Evolutionary conservation across 2,113 vertebrate genomes (phyloP), one percentile per base, ranked within the genome.

Genomic region (Gymnorhina tibicen): DNA sequence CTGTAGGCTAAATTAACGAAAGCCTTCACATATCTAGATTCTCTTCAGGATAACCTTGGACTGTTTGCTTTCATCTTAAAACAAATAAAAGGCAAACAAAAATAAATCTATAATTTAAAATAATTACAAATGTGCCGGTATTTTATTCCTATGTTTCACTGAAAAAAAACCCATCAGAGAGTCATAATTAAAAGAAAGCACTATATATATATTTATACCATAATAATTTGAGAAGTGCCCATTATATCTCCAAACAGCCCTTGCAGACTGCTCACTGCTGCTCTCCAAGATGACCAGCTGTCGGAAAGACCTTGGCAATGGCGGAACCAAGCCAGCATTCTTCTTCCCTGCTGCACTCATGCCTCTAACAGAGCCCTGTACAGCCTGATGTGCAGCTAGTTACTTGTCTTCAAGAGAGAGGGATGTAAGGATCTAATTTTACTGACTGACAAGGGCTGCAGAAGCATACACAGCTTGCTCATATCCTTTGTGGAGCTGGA

Each of bases 391-490:
- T 94, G 86, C 53, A 96, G 91, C 79, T 96, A 16, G 91, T 90
- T 96, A 91, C 47, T 69, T 56, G 55, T 82, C 87, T 96, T 94
- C 82, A 77, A 93, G 94, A 64, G 76, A 81, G 50, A 55, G 64
- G 80, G 67, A 95, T 93, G 91, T 89, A 97, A 97, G 97, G 95
- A 93, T 97, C 96, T 95, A 95, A 97, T 98, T 98, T 97, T 96
- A 70, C 84, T 96, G 94, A 93, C 85, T 97, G 97, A 95, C 97
- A 95, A 11, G 74, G 82, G 30, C 47, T 91, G 93, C 87, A 96
- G 94, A 95, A 96, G 93, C 92, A 50, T 53, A 82, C 93, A 73
- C 94, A 97, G 96, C 63, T 97, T 94, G 87, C 94, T 97, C 92
- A 93, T 88, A 96, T 97, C 94, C 93, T 97, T 94, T 97, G 92